Percentiles rank a stretch among this genome's conserved stretches.
Evolutionary conservation across 2,888 invertebrate genomes (phyloP).

Genomic region (Rhabditophanes sp.): DNA sequence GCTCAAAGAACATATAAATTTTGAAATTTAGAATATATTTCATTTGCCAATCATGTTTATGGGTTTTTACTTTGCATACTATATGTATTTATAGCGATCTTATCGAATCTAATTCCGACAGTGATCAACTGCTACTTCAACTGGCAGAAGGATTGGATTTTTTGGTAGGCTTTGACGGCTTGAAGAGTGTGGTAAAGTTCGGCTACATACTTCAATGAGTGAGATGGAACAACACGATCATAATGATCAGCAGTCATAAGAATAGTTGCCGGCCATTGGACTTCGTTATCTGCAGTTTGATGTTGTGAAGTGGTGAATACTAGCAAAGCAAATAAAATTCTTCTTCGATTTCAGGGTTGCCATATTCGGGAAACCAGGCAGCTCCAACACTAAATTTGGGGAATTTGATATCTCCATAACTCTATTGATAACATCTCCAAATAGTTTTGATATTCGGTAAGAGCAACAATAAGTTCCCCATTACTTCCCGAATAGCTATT

Average conservation of each 20-base stretch:
- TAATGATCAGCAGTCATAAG: slow-evolving; percentile 93
- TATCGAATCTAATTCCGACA: no score
- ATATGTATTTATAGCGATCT: no score
- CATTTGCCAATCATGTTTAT: no score
- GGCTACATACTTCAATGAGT: slow-evolving; percentile 84
- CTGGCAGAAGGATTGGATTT: no score
- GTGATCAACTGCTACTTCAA: no score
- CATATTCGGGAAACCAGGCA: slow-evolving; percentile 88
- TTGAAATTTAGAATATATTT: no score
- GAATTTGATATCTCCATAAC: no score
- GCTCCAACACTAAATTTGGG: slow-evolving; percentile 95
- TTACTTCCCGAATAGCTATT: no score
- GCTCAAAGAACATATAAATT: no score
- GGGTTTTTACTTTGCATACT: no score
- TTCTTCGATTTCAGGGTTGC: slow-evolving; percentile 64
- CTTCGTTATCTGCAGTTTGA: slow-evolving; percentile 53
- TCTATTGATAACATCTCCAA: slow-evolving; percentile 76
- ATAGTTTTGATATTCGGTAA: slow-evolving; percentile 84
- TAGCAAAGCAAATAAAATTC: slow-evolving; percentile 70
- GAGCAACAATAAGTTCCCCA: slow-evolving; percentile 81
- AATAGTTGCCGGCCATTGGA: slow-evolving; percentile 74
- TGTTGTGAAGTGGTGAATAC: slow-evolving; percentile 82
- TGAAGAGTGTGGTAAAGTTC: slow-evolving; percentile 62
- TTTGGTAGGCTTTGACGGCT: no score
- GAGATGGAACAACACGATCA: slow-evolving; percentile 89